Evolutionary conservation across 2,797 vertebrate species (phyloP), one percentile per base, ranked within the genome.

Genomic region (Clarias pachynema): DNA sequence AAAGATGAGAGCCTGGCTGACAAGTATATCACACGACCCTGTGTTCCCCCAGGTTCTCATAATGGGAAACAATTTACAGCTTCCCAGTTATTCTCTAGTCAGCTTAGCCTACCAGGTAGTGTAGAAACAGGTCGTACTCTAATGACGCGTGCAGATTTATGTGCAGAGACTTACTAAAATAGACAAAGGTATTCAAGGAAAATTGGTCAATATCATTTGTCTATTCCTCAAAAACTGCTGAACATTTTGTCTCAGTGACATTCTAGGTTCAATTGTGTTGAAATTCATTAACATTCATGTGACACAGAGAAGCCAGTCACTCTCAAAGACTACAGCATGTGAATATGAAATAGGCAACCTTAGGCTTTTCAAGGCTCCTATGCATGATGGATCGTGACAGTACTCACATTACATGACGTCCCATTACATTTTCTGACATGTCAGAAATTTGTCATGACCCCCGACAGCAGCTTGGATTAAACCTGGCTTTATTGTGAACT

Each of bases 241-340:
- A 15, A 59, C 20, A 22, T 22, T 75, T 75, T 20, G 49, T 75
- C 18, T 75, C 7, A 29, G 26, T 57, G 15, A 57, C 26, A 78
- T 20, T 79, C 34, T 16, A 79, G 60, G 24, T 44, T 79, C 24
- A n/a, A 79, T 79, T 63, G 60, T 79, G 78, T 49, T 26, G 24
- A 79, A 79, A 79, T 44, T 65, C 78, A 79, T 63, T 79, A 79
- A 65, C 37, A 79, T 79, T 79, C 37, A 49, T 79, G 24, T 65
- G 78, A 29, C 37, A n/a, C 24, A 65, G 37, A 63, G 15, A 62
- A 79, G 37, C 34, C 37, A 79, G 60, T 63, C n/a, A 49, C 59
- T 63, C 60, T 65, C 78, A 65, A 7, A 29, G 60, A 26, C 78
- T 65, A 26, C 59, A 26, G 37, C 14, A 26, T 79, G 37, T 79